Percentiles rank a stretch among this genome's conserved stretches.
Evolutionary conservation across 2,113 vertebrate genomes (phyloP).

Genomic region (Thomomys bottae): DNA sequence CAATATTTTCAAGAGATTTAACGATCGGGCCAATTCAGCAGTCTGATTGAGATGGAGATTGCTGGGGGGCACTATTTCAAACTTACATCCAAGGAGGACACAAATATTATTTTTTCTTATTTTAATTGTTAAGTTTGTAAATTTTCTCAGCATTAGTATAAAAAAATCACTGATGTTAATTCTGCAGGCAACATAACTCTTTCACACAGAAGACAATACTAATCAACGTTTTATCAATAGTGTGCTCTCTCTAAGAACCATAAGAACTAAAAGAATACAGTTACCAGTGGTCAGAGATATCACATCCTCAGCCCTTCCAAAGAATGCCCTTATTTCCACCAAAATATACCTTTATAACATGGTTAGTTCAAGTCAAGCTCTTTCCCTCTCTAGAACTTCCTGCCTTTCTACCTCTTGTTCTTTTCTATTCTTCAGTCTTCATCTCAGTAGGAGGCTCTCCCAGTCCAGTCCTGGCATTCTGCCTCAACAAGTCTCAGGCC

Average conservation of each 20-base stretch:
- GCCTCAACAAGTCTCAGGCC: too few species aligned
- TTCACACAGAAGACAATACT: conserved; percentile 50
- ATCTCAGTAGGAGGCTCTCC: neutral
- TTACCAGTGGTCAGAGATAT: conserved; percentile 1
- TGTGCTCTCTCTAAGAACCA: neutral
- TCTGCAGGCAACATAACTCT: conserved; percentile 74
- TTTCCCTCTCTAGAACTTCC: neutral
- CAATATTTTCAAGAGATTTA: neutral
- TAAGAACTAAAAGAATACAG: conserved; percentile 21
- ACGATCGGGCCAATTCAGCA: neutral
- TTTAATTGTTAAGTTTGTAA: conserved; percentile 65
- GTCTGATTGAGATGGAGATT: neutral
- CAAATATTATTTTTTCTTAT: conserved; percentile 45
- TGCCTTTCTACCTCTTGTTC: neutral
- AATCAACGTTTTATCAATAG: conserved; percentile 55
- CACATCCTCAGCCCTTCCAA: neutral
- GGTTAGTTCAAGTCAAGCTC: neutral
- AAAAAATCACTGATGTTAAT: conserved; percentile 65
- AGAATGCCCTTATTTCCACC: neutral
- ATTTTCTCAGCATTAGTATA: conserved; percentile 57
- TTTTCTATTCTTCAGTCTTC: neutral
- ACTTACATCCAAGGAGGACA: neutral
- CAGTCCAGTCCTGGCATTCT: too few species aligned
- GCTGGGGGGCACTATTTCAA: conserved; percentile 15
- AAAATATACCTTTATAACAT: neutral